These are phyloP conservation scores for Caenorhabditis angaria DNA, from an alignment of 2,888 invertebrate species.

Conservation along the genomic window DNA sequence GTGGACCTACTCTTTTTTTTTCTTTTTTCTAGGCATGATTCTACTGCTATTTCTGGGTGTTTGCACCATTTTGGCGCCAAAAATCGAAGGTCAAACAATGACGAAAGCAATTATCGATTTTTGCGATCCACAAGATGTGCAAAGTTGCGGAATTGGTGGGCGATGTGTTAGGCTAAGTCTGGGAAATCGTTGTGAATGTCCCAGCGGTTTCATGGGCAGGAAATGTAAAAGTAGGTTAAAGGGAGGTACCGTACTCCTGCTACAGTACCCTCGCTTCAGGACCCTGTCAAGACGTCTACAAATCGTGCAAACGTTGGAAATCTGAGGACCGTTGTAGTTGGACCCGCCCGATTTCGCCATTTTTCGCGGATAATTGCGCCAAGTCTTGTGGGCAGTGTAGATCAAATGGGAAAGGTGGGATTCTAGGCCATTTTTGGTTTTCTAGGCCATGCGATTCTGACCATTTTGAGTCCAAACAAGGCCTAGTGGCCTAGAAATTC, in stretches of 20 bases:
- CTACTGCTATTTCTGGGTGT: constrained; percentile 4
- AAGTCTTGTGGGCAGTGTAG: constrained; percentile 61
- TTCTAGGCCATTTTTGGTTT: no score
- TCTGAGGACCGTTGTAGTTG: constrained; percentile 66
- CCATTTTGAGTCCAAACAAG: no score
- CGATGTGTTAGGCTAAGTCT: constrained; percentile 44
- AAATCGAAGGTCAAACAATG: constrained; percentile 21
- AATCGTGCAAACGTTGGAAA: constrained; percentile 65
- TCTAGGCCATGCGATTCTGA: no score
- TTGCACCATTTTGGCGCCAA: no score
- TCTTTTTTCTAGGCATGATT: not conserved
- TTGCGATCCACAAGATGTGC: constrained; percentile 48
- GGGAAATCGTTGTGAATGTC: constrained; percentile 63
- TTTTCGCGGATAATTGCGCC: constrained; percentile 70
- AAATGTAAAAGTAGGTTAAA: constrained; percentile 52
- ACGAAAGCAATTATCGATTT: constrained; percentile 49
- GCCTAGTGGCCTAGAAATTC: no score
- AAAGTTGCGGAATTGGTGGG: constrained; percentile 51
- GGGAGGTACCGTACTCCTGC: not conserved
- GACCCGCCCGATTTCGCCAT: constrained; percentile 62
- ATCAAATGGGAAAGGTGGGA: constrained; percentile 55
- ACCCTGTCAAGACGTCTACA: constrained; percentile 70
- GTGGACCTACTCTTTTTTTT: constrained; percentile 43
- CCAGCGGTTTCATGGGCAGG: constrained; percentile 64
- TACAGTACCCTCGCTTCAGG: constrained; percentile 51